These are phyloP conservation scores for Zaprionus lachaisei DNA, from an alignment of 1,140 invertebrate genomes.

Conservation along the genomic window DNA sequence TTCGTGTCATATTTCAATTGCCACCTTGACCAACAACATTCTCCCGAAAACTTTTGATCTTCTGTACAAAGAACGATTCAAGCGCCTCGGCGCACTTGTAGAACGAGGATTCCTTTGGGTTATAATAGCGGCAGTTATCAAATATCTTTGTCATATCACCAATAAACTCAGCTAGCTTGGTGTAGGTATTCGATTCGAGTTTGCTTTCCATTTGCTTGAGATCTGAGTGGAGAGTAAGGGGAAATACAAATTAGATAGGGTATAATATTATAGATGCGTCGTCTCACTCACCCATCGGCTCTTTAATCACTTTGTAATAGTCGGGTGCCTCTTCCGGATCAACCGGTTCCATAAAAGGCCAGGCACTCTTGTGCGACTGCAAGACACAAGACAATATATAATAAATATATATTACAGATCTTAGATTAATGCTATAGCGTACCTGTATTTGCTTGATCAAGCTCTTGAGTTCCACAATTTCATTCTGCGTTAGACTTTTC, in stretches of 20 bases:
- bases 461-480: conserved; percentile 93
- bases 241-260: background rate
- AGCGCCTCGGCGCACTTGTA: conserved; percentile 97
- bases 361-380: conserved; percentile 95
- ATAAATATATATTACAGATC: conserved; percentile 6
- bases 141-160: conserved; percentile 99
- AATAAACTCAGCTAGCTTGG: conserved; percentile 96
- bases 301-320: conserved; percentile 98
- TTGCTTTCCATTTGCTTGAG: conserved; percentile 96
- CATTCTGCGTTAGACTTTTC: conserved; percentile 92
- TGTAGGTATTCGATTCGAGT: conserved; percentile 93
- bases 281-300: conserved; percentile 96
- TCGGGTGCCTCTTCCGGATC: conserved; percentile 97
- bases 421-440: conserved; percentile 37
- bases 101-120: conserved; percentile 97
- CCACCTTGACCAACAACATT: conserved; percentile 85
- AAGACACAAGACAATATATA: conserved; percentile 42
- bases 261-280: background rate
- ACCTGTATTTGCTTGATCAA: conserved; percentile 96
- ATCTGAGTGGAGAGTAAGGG: conserved; percentile 87
- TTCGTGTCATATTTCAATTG: conserved; percentile 44
- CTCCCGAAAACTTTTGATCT: conserved; percentile 93
- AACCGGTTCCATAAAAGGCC: conserved; percentile 98
- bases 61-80: conserved; percentile 97
- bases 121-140: conserved; percentile 99